Evolutionary conservation across 2,888 invertebrate species (phyloP), one percentile per base, ranked within the genome.

Genomic region (Deroplatys truncata): DNA sequence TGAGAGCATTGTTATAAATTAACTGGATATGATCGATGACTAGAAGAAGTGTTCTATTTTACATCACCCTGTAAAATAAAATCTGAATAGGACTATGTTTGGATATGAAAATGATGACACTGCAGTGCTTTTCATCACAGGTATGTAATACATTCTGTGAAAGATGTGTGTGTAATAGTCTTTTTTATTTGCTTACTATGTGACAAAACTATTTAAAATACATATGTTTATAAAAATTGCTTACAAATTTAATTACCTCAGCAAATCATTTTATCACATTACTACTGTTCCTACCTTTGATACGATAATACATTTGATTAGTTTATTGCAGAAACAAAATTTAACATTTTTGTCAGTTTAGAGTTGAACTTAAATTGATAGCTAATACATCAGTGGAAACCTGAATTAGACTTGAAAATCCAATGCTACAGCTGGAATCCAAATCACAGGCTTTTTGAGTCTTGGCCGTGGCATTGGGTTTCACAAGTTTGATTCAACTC

Each of bases 1-100:
- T 43, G 49, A 86, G 86, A 86, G 86, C 86, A 82, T 86, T 82
- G 31, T 29, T 87, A 86, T 72, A 43, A 82, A 87, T 25, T 84
- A 72, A 72, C 56, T 72, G 56, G 56, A 72, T 72, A 72, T 72
- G 56, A 72, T 72, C 25, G 15, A 72, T 72, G 56, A 72, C 56
- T 43, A 43, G 43, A 72, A 56, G 56, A 56, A 20, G 56, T 72
- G 56, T 72, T 72, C 56, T 72, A 72, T 72, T 72, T 72, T 72
- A 72, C 56, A 72, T 72, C 56, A 72, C 20, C 7, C 56, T 72
- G 56, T 72, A 72, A 72, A 72, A 72, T 72, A 72, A 72, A 72
- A 72, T 72, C 56, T 20, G 56, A 72, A 72, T 43, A 72, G 56
- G 56, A 72, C 56, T 72, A 72, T 72, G 56, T 72, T 72, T 72